Conservation (phyloP, 2,888 invertebrate genomes). For the Phengaris alcon region DNA sequence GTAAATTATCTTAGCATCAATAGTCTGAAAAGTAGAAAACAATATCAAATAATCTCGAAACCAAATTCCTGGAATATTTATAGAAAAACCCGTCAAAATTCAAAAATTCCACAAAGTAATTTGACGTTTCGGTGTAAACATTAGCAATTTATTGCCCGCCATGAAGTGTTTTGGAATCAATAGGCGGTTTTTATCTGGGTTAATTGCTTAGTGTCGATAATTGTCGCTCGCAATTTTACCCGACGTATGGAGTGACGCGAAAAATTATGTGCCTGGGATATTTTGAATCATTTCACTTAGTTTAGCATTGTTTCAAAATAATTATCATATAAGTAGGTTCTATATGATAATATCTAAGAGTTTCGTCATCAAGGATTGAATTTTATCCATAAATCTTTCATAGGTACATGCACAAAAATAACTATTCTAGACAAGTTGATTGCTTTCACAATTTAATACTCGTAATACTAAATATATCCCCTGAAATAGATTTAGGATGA, state of each 20-base stretch:
- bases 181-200: constrained; percentile 33
- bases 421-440: too few relatives aligned
- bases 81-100: too few relatives aligned
- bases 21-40: too few relatives aligned
- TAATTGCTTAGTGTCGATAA: constrained; percentile 35
- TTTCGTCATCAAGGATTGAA: too few relatives aligned
- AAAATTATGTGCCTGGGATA: constrained; percentile 3
- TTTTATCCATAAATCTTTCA: too few relatives aligned
- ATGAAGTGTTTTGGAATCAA: constrained; percentile 31
- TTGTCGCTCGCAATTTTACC: constrained; percentile 32
- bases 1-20: too few relatives aligned
- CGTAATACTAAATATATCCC: not conserved
- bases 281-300: constrained; percentile 2
- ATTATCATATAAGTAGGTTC: too few relatives aligned
- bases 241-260: constrained; percentile 25
- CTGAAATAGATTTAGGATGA: not conserved
- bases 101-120: not conserved
- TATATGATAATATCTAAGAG: too few relatives aligned
- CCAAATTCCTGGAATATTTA: too few relatives aligned
- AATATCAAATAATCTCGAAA: too few relatives aligned
- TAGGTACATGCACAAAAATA: too few relatives aligned
- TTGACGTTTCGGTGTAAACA: not conserved
- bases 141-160: not conserved
- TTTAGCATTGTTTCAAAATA: not conserved
- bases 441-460: not conserved